Conservation (phyloP, 2,888 invertebrate genomes). For the Lypha dubia region DNA sequence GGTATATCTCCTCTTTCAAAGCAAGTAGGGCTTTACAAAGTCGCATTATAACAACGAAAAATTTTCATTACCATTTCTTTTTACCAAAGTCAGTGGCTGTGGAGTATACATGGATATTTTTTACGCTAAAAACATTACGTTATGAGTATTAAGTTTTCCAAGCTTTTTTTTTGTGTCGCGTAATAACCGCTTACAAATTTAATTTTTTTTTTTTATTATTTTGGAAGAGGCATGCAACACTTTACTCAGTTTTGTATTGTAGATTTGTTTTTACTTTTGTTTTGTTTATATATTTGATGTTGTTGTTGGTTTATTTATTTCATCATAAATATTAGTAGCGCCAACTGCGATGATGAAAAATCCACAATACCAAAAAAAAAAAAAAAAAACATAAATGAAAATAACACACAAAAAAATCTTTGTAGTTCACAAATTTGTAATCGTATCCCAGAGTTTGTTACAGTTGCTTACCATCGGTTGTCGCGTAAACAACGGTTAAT, state of each 20-base stretch:
- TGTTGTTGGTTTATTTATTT: slow-evolving; percentile 63
- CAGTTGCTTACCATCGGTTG: slow-evolving; percentile 72
- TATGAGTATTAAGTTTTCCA: slow-evolving; percentile 63
- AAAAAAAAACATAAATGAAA: slow-evolving; percentile 4
- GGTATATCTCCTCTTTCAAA: not conserved
- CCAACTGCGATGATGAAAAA: slow-evolving; percentile 63
- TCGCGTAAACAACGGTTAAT: slow-evolving; percentile 72
- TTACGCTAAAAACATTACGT: slow-evolving; percentile 69
- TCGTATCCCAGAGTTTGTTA: slow-evolving; percentile 70
- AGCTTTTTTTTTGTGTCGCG: slow-evolving; percentile 65
- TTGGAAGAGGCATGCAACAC: slow-evolving; percentile 69
- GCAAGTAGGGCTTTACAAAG: not conserved
- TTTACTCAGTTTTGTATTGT: slow-evolving; percentile 57
- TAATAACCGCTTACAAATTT: slow-evolving; percentile 56
- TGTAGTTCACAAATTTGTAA: slow-evolving; percentile 72
- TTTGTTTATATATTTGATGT: slow-evolving; percentile 63
- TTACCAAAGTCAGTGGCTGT: slow-evolving; percentile 13
- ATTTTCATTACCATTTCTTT: slow-evolving; percentile 13
- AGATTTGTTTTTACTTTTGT: slow-evolving; percentile 42
- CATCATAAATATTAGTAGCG: slow-evolving; percentile 74
- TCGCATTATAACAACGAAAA: not conserved
- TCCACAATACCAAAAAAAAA: slow-evolving; percentile 41
- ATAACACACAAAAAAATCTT: slow-evolving; percentile 44
- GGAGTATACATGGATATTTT: slow-evolving; percentile 52
- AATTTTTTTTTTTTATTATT: slow-evolving; percentile 37